Base-by-base conservation (phyloP, 2,113 vertebrate genomes). In the Syngnathus typhle region DNA sequence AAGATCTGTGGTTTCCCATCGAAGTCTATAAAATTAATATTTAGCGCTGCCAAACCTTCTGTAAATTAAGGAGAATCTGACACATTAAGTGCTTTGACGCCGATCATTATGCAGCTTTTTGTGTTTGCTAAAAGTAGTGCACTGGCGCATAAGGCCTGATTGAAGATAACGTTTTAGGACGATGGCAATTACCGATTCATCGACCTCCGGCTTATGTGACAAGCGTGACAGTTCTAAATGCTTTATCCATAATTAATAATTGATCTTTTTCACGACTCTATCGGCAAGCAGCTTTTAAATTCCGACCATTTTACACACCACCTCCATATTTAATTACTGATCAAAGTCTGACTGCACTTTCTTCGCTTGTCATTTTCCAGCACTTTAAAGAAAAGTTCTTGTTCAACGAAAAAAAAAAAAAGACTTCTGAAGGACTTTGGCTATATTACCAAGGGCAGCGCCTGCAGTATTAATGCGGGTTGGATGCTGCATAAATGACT, bases 391-490 rank as follows among this genome's bases (percentile, higher is more conserved):
- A 51, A 66, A 58, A 38, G 5, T 19, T 63, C 7, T 56, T 5
- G 5, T 21, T 21, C 16, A n/a, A 39, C 37, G 32, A 27, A 5
- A 41, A 19, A 60, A 60, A 60, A 39, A 19, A 60, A 58, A 62
- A 62, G 41, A 44, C 60, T 62, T 67, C 23, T 72, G 65, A 61
- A 75, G 65, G 65, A 64, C 68, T 23, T 70, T 18, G 44, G 36
- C 41, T 44, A 43, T 74, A 49, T 69, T 43, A 36, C 51, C 71
- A 76, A 74, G 71, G 71, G 65, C 74, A 38, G 54, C 32, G 69
- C 70, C 68, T 66, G 47, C 60, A 65, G 62, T 58, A 66, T 67
- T 71, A 61, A 79, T 63, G 36, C 39, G 60, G 37, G 21, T 19
- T 18, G 62, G 60, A 70, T 32, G 55, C 38, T 52, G 62, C 47